Evolutionary conservation across 2,888 invertebrate species (phyloP).

Genomic region (Tipula unca): DNA sequence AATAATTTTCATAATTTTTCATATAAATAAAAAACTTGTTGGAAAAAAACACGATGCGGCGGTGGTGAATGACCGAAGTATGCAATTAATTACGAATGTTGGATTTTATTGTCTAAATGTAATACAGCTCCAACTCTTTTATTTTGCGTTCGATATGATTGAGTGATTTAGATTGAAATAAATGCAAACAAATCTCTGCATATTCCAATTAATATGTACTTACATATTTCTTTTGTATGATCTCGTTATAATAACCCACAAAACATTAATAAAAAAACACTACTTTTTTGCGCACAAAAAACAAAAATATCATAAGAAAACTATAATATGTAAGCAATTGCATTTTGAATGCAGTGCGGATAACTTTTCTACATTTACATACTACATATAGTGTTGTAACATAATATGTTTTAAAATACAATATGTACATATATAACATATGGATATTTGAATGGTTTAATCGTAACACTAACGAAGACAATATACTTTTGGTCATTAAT

Average conservation of each 20-base stretch:
- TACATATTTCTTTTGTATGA: too few relatives aligned
- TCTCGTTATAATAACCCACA: not conserved
- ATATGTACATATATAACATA: not conserved
- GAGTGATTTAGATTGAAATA: not conserved
- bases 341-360: not conserved
- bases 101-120: not conserved
- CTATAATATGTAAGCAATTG: not conserved
- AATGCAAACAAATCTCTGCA: not conserved
- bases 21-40: not conserved
- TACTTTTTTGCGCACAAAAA: not conserved
- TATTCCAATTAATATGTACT: not conserved
- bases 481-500: not conserved
- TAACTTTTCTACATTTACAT: not conserved
- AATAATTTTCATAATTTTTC: not conserved
- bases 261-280: not conserved
- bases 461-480: not conserved
- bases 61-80: not conserved
- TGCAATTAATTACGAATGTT: not conserved
- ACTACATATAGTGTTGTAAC: not conserved
- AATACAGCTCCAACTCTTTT: not conserved
- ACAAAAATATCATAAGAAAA: not conserved
- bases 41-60: not conserved
- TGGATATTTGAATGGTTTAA: not conserved
- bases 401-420: not conserved
- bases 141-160: not conserved